phyloP scores from a whole-genome alignment of 2,888 invertebrate genomes.

The Coremacera marginata region DNA sequence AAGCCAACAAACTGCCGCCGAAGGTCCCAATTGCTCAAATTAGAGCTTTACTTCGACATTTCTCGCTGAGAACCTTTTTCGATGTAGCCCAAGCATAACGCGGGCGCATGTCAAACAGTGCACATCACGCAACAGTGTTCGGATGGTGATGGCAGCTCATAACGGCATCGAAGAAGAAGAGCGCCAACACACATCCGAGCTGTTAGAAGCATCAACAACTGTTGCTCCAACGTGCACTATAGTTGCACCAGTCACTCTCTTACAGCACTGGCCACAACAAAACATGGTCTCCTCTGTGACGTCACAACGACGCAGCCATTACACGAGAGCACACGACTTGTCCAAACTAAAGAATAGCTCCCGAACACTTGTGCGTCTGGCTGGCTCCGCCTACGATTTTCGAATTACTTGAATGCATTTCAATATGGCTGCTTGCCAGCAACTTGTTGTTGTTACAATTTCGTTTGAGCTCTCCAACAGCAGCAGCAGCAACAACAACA shows the following conservation, averaged over 20 bases:
- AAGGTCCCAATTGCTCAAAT: conserved; percentile 3
- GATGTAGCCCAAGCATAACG: not conserved
- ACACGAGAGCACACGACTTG: too few species aligned
- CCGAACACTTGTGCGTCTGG: conserved; percentile 43
- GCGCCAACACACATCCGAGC: not conserved
- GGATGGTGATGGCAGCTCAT: not conserved
- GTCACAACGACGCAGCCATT: conserved; percentile 16
- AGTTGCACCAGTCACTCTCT: conserved; percentile 49
- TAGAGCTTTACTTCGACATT: not conserved
- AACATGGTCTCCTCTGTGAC: conserved; percentile 39
- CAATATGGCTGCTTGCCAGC: conserved; percentile 58
- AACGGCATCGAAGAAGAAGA: not conserved
- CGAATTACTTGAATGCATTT: conserved; percentile 68
- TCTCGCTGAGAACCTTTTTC: not conserved
- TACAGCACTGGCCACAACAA: conserved; percentile 12
- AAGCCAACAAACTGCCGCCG: not conserved
- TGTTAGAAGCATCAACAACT: not conserved
- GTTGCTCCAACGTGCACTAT: conserved; percentile 35
- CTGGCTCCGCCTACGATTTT: conserved; percentile 65
- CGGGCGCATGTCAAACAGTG: conserved; percentile 29
- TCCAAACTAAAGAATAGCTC: not conserved
- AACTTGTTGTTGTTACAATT: not conserved
- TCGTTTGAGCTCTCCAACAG: not conserved
- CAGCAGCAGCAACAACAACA: not conserved
- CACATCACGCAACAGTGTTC: conserved; percentile 24